A percentile compares a stretch with the other conserved stretches of the same genome.
Conservation (phyloP, 2,113 vertebrate species). For the Catharus minimus region DNA sequence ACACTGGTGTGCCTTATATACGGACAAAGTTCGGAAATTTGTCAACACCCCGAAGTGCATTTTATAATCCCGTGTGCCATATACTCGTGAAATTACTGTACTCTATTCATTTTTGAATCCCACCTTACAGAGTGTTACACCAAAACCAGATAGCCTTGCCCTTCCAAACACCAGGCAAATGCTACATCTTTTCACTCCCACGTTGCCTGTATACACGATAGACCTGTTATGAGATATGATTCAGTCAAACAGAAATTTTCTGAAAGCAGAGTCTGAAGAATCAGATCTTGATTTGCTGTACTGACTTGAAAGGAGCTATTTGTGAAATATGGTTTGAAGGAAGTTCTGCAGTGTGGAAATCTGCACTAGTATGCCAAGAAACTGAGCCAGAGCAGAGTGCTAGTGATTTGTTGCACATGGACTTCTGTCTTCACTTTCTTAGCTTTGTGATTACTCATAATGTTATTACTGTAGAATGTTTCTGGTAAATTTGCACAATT, state of each 20-base stretch:
- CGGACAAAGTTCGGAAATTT: too few species aligned
- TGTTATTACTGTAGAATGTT: background rate
- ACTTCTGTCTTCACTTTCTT: background rate
- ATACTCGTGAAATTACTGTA: too few species aligned
- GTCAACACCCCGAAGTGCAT: too few species aligned
- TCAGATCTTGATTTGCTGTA: background rate
- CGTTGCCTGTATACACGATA: background rate
- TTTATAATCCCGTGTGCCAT: too few species aligned
- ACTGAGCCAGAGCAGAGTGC: background rate
- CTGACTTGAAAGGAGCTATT: background rate
- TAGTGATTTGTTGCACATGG: background rate
- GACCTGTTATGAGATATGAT: background rate
- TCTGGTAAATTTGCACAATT: background rate
- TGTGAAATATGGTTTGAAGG: background rate
- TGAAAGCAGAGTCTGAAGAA: background rate
- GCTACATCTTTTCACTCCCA: background rate
- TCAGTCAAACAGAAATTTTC: background rate
- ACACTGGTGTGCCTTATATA: too few species aligned
- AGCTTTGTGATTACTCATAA: background rate
- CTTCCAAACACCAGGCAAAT: background rate
- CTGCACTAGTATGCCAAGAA: background rate
- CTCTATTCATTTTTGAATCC: background rate
- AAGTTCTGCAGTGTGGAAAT: background rate
- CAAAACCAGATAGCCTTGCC: background rate
- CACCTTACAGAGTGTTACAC: background rate